Base-by-base conservation (phyloP, 2,113 vertebrate species). In the Nematolebias whitei region DNA sequence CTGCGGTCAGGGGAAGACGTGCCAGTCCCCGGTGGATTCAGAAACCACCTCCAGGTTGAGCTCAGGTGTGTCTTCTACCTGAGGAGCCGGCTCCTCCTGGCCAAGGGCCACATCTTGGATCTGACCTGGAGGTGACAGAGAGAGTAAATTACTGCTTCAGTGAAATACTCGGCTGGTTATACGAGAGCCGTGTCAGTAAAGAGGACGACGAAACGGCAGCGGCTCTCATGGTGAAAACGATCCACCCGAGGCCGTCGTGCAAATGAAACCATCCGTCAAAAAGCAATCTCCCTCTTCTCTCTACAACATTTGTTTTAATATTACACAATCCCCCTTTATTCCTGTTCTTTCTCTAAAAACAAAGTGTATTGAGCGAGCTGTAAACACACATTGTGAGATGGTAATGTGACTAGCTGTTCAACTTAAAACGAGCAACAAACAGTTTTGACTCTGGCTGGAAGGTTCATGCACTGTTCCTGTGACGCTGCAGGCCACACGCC, bases 11-110 rank as follows among this genome's bases (percentile, higher is more conserved):
- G 80, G 40, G 66, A 91, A 91, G 60, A 88, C 89, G 20, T 90
- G 88, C 88, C 89, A 89, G 68, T 89, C 87, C 63, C 68, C 83
- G 1, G 83, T 66, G 18, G 84, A 58, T 45, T 89, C 88, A 2
- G 88, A 85, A 43, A 91, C 89, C 51, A 89, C 89, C 47, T 88
- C 89, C 61, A 91, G 85, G 78, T 89, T 84, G 0, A 91, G 87
- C 12, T 90, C 89, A 0, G 85, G 49, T 0, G 88, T 70, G 3
- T 83, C 88, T 29, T 85, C 86, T 0, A 79, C 87, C 71, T 76
- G 84, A 1, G 63, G 0, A 0, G 11, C 48, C 0, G 56, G 11
- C 3, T 88, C 88, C 1, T 85, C 87, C 38, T 86, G 81, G 49
- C 70, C 49, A 16, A 90, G 54, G 14, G 81, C 8, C 18, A 88